phyloP scores from a whole-genome alignment of 2,113 vertebrate genomes.

The Propithecus coquereli region DNA sequence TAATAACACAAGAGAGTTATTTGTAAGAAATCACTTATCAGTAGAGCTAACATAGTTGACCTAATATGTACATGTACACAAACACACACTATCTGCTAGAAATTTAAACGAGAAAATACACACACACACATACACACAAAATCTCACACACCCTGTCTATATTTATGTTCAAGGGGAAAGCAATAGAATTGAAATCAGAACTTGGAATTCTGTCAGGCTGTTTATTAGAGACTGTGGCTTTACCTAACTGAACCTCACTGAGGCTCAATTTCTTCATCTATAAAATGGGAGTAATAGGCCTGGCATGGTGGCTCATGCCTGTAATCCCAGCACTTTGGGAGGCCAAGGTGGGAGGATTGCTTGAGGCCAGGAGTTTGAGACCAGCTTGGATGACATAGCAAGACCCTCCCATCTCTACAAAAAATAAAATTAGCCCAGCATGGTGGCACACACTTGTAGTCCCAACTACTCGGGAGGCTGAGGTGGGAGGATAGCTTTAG shows the following conservation, averaged over 20 bases:
- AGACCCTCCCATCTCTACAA: too few species aligned
- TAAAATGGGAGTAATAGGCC: background rate
- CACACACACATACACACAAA: background rate
- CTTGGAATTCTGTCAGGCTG: background rate
- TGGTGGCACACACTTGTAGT: too few species aligned
- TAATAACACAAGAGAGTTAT: background rate
- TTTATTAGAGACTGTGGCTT: background rate
- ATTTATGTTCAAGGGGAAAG: background rate
- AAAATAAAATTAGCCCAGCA: too few species aligned
- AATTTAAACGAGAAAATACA: background rate
- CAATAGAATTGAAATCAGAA: background rate
- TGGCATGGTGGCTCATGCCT: too few species aligned
- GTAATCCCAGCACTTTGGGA: too few species aligned
- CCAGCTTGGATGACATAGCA: too few species aligned
- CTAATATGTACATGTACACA: background rate
- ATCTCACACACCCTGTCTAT: background rate
- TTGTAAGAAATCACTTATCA: background rate
- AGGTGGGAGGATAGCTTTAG: too few species aligned
- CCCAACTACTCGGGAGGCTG: too few species aligned
- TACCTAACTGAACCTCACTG: background rate
- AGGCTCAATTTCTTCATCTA: background rate
- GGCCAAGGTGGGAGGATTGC: too few species aligned
- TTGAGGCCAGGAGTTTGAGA: too few species aligned
- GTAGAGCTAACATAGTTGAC: background rate
- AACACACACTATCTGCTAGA: background rate